phyloP scores from a whole-genome alignment of 2,113 vertebrate genomes.

The Prionailurus bengalensis region DNA sequence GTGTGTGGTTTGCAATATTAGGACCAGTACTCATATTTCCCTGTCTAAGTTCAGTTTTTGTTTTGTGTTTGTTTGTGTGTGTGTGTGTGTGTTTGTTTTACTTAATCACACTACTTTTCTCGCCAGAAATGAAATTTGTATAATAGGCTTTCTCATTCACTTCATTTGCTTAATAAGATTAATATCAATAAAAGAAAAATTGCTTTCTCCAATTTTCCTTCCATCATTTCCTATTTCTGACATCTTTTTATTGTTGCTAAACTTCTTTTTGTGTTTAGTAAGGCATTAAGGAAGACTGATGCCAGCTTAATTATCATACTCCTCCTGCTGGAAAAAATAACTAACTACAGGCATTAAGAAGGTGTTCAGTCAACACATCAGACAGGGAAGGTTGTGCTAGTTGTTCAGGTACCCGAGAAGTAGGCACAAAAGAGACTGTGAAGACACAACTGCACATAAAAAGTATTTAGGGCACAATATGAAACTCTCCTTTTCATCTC shows the following conservation, averaged over 20 bases:
- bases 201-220: background rate
- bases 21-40: background rate
- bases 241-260: background rate
- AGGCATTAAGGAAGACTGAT: background rate
- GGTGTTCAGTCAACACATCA: background rate
- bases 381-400: background rate
- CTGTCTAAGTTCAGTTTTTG: background rate
- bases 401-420: background rate
- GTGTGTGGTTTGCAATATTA: background rate
- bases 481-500: background rate
- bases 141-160: background rate
- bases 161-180: conserved; percentile 42
- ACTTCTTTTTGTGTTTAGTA: background rate
- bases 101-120: background rate
- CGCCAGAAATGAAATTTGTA: conserved; percentile 7
- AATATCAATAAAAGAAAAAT: background rate
- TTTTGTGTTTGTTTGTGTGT: background rate
- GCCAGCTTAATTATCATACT: conserved; percentile 26
- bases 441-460: background rate
- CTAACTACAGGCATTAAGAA: conserved; percentile 32
- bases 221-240: background rate
- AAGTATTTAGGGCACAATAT: background rate
- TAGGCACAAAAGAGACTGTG: background rate
- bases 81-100: background rate
- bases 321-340: conserved; percentile 70